Conservation (phyloP, 2,797 vertebrate species). For the Rhinoraja longicauda region DNA sequence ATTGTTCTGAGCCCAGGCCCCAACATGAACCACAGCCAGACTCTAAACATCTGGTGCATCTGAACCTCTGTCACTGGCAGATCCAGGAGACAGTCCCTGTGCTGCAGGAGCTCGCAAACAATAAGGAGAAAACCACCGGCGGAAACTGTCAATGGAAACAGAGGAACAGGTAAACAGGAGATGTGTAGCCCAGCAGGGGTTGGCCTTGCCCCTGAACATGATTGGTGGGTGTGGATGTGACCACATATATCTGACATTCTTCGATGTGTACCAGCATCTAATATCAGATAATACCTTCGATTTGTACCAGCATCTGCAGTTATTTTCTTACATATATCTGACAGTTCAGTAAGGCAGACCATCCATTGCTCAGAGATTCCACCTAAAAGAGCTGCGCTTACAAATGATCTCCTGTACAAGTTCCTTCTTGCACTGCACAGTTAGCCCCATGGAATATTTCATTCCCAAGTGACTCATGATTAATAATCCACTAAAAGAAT, state of each 20-base stretch:
- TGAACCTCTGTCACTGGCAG: neutral
- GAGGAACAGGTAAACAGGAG: neutral
- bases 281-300: no score
- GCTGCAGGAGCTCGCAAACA: neutral
- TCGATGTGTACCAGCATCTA: no score
- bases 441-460: neutral
- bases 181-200: neutral
- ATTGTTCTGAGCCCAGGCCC: no score
- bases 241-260: no score
- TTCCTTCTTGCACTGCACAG: neutral
- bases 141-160: no score
- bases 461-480: neutral
- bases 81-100: neutral
- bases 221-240: neutral
- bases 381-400: neutral
- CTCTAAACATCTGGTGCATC: no score
- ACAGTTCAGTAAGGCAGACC: neutral
- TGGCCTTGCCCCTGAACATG: neutral
- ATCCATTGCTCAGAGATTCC: constrained; percentile 9
- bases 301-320: no score
- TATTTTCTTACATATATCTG: no score
- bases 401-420: neutral
- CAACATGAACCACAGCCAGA: no score
- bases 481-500: neutral
- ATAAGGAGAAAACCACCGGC: neutral